Conservation (phyloP, 1,140 invertebrate species). For the Conus betulinus region DNA sequence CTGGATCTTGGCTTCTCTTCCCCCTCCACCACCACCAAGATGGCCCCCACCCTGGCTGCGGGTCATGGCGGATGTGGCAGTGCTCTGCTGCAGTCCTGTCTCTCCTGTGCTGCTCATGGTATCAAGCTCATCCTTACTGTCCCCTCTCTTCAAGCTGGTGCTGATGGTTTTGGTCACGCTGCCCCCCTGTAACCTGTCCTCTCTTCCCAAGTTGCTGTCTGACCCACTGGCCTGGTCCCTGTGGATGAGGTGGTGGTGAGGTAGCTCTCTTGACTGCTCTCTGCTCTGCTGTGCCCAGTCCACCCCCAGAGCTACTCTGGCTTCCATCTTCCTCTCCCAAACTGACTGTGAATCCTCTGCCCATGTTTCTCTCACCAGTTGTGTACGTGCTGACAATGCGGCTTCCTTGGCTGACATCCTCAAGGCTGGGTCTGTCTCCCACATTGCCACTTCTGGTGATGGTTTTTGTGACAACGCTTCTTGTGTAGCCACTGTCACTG, state of each 20-base stretch:
- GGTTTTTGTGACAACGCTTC: too few relatives aligned
- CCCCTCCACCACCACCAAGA: not conserved
- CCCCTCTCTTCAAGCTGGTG: not conserved
- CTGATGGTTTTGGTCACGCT: conserved; percentile 1
- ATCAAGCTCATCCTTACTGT: not conserved
- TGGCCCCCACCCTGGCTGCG: not conserved
- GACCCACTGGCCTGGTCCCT: too few relatives aligned
- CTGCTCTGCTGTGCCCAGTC: not conserved
- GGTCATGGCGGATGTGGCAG: not conserved
- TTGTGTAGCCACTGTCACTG: too few relatives aligned
- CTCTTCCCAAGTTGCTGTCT: not conserved
- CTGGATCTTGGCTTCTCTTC: not conserved
- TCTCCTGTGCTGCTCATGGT: not conserved
- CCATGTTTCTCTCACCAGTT: not conserved
- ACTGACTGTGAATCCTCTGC: not conserved
- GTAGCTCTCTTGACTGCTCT: not conserved
- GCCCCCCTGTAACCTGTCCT: not conserved
- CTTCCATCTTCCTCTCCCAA: not conserved
- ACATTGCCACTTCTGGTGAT: too few relatives aligned
- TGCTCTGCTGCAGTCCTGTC: not conserved
- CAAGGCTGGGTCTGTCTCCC: too few relatives aligned
- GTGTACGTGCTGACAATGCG: not conserved
- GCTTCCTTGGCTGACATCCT: too few relatives aligned
- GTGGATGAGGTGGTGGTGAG: too few relatives aligned
- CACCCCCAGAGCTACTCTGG: not conserved